Conservation (phyloP, 2,113 vertebrate genomes). For the Willisornis vidua region DNA sequence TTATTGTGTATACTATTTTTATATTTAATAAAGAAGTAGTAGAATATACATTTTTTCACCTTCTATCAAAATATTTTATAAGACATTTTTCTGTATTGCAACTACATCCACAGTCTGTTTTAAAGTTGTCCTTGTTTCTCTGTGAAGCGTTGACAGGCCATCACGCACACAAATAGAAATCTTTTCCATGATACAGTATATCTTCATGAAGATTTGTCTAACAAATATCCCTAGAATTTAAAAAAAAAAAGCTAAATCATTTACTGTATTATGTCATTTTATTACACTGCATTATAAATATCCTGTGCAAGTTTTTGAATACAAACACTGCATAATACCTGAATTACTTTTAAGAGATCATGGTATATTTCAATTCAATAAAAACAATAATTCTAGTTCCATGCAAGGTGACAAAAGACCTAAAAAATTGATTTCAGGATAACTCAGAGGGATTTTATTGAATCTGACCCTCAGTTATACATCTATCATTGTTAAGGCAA, state of each 20-base stretch:
- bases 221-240: neutral
- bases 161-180: neutral
- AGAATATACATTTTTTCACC: neutral
- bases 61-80: neutral
- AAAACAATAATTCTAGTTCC: neutral
- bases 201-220: neutral
- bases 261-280: neutral
- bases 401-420: neutral
- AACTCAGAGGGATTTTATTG: neutral
- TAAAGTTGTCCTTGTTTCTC: neutral
- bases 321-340: neutral
- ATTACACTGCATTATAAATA: neutral
- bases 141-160: neutral
- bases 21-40: neutral
- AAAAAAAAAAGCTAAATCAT: neutral
- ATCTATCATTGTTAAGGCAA: neutral
- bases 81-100: neutral
- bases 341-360: constrained; percentile 12
- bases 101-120: neutral
- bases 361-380: neutral
- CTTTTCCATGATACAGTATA: neutral
- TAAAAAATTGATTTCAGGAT: neutral
- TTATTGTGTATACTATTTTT: neutral
- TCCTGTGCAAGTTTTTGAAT: neutral
- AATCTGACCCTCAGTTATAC: neutral